Conservation (phyloP, 1,140 invertebrate species). For the Sycobia sp. region DNA sequence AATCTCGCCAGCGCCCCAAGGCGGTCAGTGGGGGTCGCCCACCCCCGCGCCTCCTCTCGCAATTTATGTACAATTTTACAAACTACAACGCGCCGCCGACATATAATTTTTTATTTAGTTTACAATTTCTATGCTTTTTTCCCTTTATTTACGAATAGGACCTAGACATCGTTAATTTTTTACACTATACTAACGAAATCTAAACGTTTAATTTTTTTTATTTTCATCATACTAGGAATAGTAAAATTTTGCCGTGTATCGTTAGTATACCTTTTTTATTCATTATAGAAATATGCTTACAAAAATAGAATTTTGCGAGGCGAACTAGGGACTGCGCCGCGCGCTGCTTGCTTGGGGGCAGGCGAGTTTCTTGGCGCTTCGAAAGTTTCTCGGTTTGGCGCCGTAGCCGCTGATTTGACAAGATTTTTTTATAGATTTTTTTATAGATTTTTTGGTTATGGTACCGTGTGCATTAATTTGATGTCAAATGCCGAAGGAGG, state of each 20-base stretch:
- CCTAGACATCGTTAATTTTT: conserved; percentile 64
- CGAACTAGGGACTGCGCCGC: conserved; percentile 51
- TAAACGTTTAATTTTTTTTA: conserved; percentile 64
- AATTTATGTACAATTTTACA: conserved; percentile 65
- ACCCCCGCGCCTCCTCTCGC: conserved; percentile 57
- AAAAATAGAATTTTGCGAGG: conserved; percentile 64
- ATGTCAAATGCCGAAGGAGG: too few species aligned
- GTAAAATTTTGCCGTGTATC: conserved; percentile 62
- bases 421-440: too few species aligned
- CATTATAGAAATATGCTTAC: conserved; percentile 65
- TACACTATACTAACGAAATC: conserved; percentile 65
- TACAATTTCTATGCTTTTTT: conserved; percentile 35
- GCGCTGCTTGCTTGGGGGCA: conserved; percentile 47
- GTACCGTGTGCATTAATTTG: too few species aligned
- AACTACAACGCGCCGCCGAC: conserved; percentile 61
- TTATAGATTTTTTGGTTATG: conserved; percentile 2
- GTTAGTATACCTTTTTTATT: conserved; percentile 60
- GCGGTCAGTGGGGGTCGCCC: conserved; percentile 32
- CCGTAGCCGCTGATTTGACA: too few species aligned
- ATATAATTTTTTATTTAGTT: conserved; percentile 59
- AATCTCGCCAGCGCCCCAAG: conserved; percentile 34
- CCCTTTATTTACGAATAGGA: conserved; percentile 55
- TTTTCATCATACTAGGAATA: conserved; percentile 62
- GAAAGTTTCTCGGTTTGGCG: too few species aligned
- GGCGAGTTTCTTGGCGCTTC: conserved; percentile 52